Evolutionary conservation across 2,113 vertebrate genomes (phyloP), one percentile per base, ranked within the genome.

Genomic region (Indicator indicator): DNA sequence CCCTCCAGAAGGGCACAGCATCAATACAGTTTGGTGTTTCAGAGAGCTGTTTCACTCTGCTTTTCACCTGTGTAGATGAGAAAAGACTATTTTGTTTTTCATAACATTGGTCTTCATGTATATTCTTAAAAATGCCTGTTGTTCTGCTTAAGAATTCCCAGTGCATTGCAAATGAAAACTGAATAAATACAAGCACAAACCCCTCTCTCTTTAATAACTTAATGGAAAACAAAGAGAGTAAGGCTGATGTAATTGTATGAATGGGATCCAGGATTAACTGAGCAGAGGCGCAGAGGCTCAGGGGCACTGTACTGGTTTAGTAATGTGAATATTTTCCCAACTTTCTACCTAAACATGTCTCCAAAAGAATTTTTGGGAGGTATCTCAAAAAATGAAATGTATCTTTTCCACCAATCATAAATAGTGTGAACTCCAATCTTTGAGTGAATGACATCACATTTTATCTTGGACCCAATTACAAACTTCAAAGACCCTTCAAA

Each of bases 401-500:
- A 27, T 85, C 4, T 86, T 88, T 85, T 85, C 32, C 50, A 77
- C 20, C 13, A 72, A 8, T 20, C 8, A 32, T 44, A 40, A 91
- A 33, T 17, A 75, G 20, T 16, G 27, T 11, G 27, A 93, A 71
- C 30, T 86, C 50, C 48, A 64, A 3, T 46, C 28, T 81, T 80
- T 88, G 30, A 58, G 21, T 68, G 56, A 90, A 77, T 69, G 67
- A 17, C 48, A 62, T 55, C 62, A 54, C 27, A 58, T 89, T 95
- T 95, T 82, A 88, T 42, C 44, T 89, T 95, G 48, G 85, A 77
- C 72, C 75, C 75, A 95, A 91, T 96, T 96, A 94, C 91, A 91
- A 89, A 91, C 92, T 96, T 96, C 90, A 96, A 96, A 96, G 95
- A 95, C 85, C 72, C 89, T 94, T 95, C 93, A 96, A 93, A 95